These are phyloP conservation scores for Cerceris ruficornis DNA, from an alignment of 2,888 invertebrate species.

Conservation along the genomic window DNA sequence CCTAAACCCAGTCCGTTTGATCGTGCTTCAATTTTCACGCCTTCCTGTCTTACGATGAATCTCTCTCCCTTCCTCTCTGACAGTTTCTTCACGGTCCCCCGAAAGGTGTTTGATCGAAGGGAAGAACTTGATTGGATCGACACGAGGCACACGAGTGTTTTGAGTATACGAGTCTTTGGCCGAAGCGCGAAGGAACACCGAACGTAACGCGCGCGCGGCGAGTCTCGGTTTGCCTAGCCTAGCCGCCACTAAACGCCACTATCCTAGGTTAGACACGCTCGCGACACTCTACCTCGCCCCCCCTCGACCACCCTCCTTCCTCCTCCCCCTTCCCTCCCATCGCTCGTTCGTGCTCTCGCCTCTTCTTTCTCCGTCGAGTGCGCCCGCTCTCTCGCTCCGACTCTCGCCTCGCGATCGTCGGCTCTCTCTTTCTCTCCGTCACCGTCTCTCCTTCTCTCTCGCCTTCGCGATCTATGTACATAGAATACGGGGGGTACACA, in stretches of 20 bases:
- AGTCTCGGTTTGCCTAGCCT: slow-evolving; percentile 79
- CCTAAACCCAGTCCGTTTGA: neutral
- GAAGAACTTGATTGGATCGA: neutral
- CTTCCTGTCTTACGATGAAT: no score
- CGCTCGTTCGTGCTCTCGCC: slow-evolving; percentile 19
- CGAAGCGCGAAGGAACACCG: slow-evolving; percentile 76
- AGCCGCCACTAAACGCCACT: slow-evolving; percentile 78
- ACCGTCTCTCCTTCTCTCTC: slow-evolving; percentile 23
- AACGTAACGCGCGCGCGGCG: slow-evolving; percentile 74
- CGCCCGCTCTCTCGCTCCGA: slow-evolving; percentile 25
- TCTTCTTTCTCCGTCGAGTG: slow-evolving; percentile 43
- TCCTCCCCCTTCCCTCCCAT: slow-evolving; percentile 12
- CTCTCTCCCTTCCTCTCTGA: neutral
- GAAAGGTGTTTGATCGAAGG: no score
- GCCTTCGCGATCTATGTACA: slow-evolving; percentile 45
- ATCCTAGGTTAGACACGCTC: slow-evolving; percentile 79
- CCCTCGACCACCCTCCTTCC: slow-evolving; percentile 35
- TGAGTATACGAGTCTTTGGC: slow-evolving; percentile 56
- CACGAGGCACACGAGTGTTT: neutral
- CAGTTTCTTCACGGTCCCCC: no score
- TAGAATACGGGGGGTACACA: slow-evolving; percentile 60
- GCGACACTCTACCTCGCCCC: slow-evolving; percentile 71
- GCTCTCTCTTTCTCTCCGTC: slow-evolving; percentile 14
- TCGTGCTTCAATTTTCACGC: no score
- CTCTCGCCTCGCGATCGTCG: slow-evolving; percentile 31